Evolutionary conservation across 2,113 vertebrate genomes (phyloP), one percentile per base, ranked within the genome.

Genomic region (Morone saxatilis): DNA sequence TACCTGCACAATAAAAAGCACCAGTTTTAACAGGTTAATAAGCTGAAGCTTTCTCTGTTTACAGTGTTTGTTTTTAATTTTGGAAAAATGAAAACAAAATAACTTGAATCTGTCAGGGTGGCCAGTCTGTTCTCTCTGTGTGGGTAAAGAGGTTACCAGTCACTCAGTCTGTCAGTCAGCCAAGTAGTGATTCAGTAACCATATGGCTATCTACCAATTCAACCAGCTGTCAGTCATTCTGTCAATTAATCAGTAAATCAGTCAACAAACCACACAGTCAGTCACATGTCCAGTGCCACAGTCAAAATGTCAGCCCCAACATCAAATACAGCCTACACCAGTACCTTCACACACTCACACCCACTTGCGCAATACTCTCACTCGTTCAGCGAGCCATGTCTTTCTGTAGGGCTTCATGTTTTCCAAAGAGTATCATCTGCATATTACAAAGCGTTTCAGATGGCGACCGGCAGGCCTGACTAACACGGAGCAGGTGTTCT

Each of bases 381-480:
- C 51, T 53, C 19, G 16, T 36, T 48, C 53, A 50, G 51, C 56
- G 25, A 80, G 51, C 13, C 16, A 14, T 71, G 36, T 22, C 48
- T 56, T 80, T 62, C 50, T 71, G 43, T n/a, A 36, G 25, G 74
- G 16, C 17, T 63, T 73, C 43, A 78, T 83, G 47, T 78, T 73
- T 71, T 76, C 66, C 78, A 51, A 43, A 7, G n/a, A 61, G 3
- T 40, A 7, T 53, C 53, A 61, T 80, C n/a, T 84, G 56, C 45
- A 62, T 59, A 56, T 61, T 53, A 22, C 43, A 57, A 62, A 50
- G 77, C 43, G 43, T 40, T 53, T 47, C 36, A 59, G 66, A 10
- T 22, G 13, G 36, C 6, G 20, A 20, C 19, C 41, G 1, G 10
- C 25, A 48, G 54, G 67, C 8, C 10, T 17, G 43, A 38, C 48